A percentile compares a stretch with the other conserved stretches of the same genome.
phyloP scores from a whole-genome alignment of 2,113 vertebrate species.

The Rousettus leschenaultii region DNA sequence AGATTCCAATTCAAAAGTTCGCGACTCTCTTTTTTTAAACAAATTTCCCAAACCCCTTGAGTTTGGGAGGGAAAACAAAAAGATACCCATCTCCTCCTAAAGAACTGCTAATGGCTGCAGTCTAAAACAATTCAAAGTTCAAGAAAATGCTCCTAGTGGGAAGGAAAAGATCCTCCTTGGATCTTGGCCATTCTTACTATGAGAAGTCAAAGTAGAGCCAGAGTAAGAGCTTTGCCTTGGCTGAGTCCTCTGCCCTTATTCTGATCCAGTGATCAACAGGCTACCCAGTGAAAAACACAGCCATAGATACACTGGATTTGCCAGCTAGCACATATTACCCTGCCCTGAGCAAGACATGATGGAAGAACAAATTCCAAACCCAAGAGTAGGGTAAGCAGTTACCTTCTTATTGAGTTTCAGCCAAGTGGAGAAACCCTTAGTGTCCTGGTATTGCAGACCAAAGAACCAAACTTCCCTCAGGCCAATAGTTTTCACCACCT shows the following conservation, averaged over 20 bases:
- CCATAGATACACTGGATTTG: background rate
- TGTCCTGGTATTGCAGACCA: slow-evolving; percentile 98
- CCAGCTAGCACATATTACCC: background rate
- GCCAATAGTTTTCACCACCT: slow-evolving; percentile 99
- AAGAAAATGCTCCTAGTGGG: background rate
- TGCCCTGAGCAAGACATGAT: background rate
- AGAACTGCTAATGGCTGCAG: background rate
- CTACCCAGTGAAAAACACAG: background rate
- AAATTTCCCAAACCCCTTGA: background rate
- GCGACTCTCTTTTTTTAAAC: background rate
- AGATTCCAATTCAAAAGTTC: background rate
- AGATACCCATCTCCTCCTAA: background rate
- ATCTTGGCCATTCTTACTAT: background rate
- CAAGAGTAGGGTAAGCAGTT: slow-evolving; percentile 11
- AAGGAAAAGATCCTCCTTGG: background rate
- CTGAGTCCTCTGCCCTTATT: slow-evolving; percentile 4
- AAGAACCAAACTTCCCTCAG: slow-evolving; percentile 99
- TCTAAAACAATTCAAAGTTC: slow-evolving; percentile 1
- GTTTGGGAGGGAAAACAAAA: background rate
- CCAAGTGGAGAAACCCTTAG: slow-evolving; percentile 98
- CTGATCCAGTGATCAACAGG: background rate
- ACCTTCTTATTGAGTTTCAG: slow-evolving; percentile 99
- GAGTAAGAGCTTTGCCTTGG: background rate
- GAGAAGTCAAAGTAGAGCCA: slow-evolving; percentile 20
- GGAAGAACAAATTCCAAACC: slow-evolving; percentile 27